These are phyloP conservation scores for Clarias fuscus DNA, from an alignment of 2,797 vertebrate genomes.

Conservation along the genomic window DNA sequence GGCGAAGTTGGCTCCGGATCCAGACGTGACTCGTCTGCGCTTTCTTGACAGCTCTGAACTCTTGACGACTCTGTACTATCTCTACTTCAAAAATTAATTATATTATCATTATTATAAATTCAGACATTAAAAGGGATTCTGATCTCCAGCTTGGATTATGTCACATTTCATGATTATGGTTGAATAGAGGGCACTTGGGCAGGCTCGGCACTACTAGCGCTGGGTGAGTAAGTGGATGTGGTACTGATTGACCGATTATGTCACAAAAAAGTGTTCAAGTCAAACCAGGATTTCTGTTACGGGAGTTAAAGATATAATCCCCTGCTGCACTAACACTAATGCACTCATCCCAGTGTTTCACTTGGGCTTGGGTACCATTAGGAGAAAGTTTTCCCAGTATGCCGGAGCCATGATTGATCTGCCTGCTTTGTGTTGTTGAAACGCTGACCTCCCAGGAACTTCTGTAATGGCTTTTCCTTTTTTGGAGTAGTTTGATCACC, in stretches of 20 bases:
- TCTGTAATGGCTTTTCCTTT: no score
- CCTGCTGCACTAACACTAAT: no score
- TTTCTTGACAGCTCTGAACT: not conserved
- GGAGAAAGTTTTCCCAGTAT: no score
- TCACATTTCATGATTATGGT: not conserved
- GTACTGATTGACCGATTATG: not conserved
- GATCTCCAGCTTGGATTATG: not conserved
- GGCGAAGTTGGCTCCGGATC: not conserved
- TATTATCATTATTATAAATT: not conserved
- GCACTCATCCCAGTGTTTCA: no score
- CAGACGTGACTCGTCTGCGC: not conserved
- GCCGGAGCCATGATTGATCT: no score
- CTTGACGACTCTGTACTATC: not conserved
- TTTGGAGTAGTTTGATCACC: no score
- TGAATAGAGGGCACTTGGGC: not conserved
- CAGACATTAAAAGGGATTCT: not conserved
- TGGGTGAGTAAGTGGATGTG: not conserved
- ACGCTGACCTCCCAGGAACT: no score
- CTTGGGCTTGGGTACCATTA: no score
- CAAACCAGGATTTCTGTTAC: no score
- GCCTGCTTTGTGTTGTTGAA: no score
- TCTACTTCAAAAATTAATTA: not conserved
- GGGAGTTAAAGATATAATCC: no score
- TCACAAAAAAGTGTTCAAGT: not conserved
- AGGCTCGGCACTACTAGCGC: not conserved